Base-by-base conservation (phyloP, 2,113 vertebrate species). In the Eretmochelys imbricata region DNA sequence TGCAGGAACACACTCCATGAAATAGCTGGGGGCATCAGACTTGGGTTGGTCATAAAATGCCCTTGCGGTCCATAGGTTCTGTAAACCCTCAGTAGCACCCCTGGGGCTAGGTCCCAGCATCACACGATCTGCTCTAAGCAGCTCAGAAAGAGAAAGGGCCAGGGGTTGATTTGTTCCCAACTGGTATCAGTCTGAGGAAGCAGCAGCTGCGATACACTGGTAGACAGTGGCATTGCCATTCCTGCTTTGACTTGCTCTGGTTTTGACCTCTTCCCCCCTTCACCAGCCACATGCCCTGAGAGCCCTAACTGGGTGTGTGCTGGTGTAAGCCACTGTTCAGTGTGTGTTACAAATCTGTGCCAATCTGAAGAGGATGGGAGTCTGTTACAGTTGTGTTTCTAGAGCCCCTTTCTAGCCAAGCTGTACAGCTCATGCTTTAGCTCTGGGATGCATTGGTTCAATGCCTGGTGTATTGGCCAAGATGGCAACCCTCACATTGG, bases 321-420 rank as follows among this genome's bases (percentile, higher is more conserved):
- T 29, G 27, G 27, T 59, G 12, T 62, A 31, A 62, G 27, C 57
- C 57, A 62, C 57, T 62, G 57, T 62, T 62, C 27, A 62, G 29
- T 62, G 57, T 25, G 10, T 62, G 57, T 62, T 31, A 62, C 57
- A 62, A 24, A 12, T 62, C 29, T 62, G 57, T 62, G 5, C 48
- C 35, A 2, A 0, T 0, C 50, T 69, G 46, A 31, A 3, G 5
- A 16, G 17, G 10, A n/a, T 46, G 1, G 16, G 72, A 48, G 10
- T 65, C 76, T 82, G 53, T 49, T 65, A 49, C 27, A 78, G 22
- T 22, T 7, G 25, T 75, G 38, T 48, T 31, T 49, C 31, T 76
- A 84, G 80, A 54, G 46, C 54, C 57, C 12, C 49, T 82, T 14
- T 48, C 9, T n/a, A 81, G 55, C 46, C 1, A 51, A n/a, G 49